Conservation (phyloP, 2,113 vertebrate genomes). For the Chiloscyllium plagiosum region DNA sequence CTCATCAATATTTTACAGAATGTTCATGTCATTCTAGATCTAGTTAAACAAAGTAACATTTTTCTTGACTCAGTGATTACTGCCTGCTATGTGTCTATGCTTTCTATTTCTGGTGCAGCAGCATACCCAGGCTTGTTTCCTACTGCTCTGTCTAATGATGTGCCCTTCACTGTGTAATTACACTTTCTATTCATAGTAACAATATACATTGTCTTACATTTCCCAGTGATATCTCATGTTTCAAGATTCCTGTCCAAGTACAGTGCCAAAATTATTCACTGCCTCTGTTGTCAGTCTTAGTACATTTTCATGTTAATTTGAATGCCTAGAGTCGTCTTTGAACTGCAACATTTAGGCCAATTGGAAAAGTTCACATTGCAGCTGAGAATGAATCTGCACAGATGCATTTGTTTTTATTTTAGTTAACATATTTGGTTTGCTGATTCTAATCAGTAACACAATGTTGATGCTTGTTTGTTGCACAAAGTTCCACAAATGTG, state of each 20-base stretch:
- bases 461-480: background rate
- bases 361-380: background rate
- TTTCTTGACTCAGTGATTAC: background rate
- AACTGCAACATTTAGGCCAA: background rate
- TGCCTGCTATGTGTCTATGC: background rate
- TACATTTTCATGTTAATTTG: background rate
- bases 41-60: background rate
- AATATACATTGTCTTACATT: conserved; percentile 20
- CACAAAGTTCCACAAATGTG: background rate
- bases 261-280: background rate
- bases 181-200: conserved; percentile 19
- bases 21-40: background rate
- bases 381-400: background rate
- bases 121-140: conserved; percentile 14
- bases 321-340: background rate
- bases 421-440: background rate
- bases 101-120: conserved; percentile 4
- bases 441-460: background rate
- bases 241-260: background rate
- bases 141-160: conserved; percentile 11
- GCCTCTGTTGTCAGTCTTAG: background rate
- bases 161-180: conserved; percentile 7
- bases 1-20: background rate
- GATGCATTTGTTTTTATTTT: background rate
- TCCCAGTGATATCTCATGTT: background rate